These are phyloP conservation scores for Pelmatolapia mariae DNA, from an alignment of 2,113 vertebrate species.

Conservation along the genomic window DNA sequence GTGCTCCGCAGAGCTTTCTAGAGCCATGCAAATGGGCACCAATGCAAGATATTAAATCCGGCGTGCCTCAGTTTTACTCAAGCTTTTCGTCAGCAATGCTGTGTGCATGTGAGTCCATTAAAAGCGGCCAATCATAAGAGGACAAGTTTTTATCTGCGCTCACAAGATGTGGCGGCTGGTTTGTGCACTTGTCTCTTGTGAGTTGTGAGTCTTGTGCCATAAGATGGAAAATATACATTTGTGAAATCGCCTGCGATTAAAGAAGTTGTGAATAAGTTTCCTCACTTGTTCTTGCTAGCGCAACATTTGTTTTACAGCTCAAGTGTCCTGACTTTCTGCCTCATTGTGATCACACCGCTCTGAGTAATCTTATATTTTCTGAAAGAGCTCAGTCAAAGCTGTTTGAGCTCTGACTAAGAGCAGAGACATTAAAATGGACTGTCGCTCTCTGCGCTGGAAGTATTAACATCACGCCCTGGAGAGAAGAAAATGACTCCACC, in stretches of 20 bases:
- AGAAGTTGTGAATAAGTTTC: not conserved
- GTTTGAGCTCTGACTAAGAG: not conserved
- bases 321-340: not conserved
- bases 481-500: not conserved
- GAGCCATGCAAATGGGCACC: not conserved
- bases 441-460: not conserved
- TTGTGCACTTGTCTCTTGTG: not conserved
- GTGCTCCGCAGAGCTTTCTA: not conserved
- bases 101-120: not conserved
- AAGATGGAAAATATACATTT: not conserved
- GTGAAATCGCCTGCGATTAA: not conserved
- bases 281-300: not conserved
- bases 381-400: not conserved
- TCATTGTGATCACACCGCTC: not conserved
- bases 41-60: not conserved
- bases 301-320: not conserved
- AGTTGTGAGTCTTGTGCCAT: not conserved
- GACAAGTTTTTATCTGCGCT: not conserved
- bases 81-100: not conserved
- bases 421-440: not conserved
- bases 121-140: not conserved
- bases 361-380: not conserved
- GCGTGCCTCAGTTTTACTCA: not conserved
- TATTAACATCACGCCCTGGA: not conserved
- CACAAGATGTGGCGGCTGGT: not conserved